A percentile compares a stretch with the other conserved stretches of the same genome.
Evolutionary conservation across 2,113 vertebrate genomes (phyloP).

Genomic region (Serilophus lunatus): DNA sequence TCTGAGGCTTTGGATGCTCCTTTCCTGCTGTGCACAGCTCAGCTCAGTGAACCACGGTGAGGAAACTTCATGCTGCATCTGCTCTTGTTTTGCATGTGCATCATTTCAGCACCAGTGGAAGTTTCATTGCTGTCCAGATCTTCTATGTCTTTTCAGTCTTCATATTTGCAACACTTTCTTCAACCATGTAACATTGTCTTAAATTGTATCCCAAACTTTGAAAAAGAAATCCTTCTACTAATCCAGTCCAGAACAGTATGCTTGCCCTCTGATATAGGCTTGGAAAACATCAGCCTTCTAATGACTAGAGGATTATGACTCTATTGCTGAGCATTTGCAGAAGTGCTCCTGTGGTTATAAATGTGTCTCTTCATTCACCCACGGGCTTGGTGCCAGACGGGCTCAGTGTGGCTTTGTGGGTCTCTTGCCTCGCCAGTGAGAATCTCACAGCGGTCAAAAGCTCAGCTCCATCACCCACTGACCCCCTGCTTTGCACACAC

Average conservation of each 20-base stretch:
- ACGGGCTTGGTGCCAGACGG: not conserved
- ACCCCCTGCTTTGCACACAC: not conserved
- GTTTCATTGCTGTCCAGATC: not conserved
- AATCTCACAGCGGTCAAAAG: not conserved
- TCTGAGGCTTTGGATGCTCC: not conserved
- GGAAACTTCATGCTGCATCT: not conserved
- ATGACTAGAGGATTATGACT: not conserved
- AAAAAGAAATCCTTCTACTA: not conserved
- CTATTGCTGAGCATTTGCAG: not conserved
- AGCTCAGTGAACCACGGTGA: not conserved
- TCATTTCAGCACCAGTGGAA: not conserved
- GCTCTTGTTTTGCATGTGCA: not conserved
- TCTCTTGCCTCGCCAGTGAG: not conserved
- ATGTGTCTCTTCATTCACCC: not conserved
- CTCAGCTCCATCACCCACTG: not conserved
- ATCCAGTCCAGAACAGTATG: not conserved
- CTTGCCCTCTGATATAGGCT: not conserved
- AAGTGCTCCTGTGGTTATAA: not conserved
- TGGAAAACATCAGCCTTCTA: not conserved
- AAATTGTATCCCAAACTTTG: not conserved
- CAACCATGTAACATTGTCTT: not conserved
- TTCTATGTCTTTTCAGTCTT: not conserved
- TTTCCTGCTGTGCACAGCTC: not conserved
- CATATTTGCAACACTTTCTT: not conserved
- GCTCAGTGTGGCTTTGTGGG: not conserved